phyloP scores from a whole-genome alignment of 1,140 invertebrate genomes.

The Diorhabda elongata region DNA sequence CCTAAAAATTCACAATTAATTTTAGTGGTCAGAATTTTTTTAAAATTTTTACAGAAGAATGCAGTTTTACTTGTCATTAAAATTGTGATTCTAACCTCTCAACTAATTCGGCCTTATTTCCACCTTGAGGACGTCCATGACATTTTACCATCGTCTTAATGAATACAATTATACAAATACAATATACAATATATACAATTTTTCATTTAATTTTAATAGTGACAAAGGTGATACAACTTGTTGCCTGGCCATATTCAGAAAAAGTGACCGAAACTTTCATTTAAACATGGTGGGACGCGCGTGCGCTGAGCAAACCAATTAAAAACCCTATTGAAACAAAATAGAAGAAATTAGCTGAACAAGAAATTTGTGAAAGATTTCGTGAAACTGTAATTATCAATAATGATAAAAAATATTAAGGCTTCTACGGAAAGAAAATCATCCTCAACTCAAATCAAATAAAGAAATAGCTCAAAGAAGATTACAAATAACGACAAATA shows the following conservation, averaged over 20 bases:
- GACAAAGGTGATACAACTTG: not conserved
- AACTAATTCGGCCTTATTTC: too few relatives aligned
- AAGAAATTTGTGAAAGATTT: conserved; percentile 14
- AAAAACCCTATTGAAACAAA: not conserved
- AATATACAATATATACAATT: too few relatives aligned
- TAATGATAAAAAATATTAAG: conserved; percentile 19
- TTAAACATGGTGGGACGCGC: too few relatives aligned
- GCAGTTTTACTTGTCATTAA: too few relatives aligned
- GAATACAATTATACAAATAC: not conserved
- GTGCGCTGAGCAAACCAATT: too few relatives aligned
- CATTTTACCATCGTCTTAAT: conserved; percentile 10
- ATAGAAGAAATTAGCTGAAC: not conserved
- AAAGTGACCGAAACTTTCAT: too few relatives aligned
- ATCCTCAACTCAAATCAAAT: conserved; percentile 13
- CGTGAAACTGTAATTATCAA: not conserved
- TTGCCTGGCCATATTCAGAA: too few relatives aligned
- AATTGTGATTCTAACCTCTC: too few relatives aligned
- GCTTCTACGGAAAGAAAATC: conserved; percentile 14
- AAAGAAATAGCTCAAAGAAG: not conserved
- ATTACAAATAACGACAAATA: not conserved
- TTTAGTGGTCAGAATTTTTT: not conserved
- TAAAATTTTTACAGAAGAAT: not conserved
- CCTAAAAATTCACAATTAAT: too few relatives aligned
- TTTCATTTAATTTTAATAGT: too few relatives aligned
- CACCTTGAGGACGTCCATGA: not conserved